Evolutionary conservation across 1,140 invertebrate genomes (phyloP), one percentile per base, ranked within the genome.

Genomic region (Magallana angulata): DNA sequence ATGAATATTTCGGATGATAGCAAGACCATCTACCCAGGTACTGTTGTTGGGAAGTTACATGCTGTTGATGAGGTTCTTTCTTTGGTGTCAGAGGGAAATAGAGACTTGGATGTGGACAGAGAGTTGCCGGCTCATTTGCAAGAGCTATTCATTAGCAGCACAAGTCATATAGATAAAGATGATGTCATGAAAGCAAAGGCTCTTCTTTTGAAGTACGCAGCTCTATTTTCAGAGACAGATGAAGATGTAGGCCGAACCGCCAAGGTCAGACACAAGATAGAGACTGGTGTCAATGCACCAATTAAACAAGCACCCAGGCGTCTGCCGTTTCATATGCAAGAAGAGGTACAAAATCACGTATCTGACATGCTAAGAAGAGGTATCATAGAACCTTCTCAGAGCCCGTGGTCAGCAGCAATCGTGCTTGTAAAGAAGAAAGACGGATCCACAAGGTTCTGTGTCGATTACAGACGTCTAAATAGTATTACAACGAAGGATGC

Each of bases 391-490:
- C 91, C 91, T 84, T 91, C 93, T 94, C 95, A 6, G 95, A 24
- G 18, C 18, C 18, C 18, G 18, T 24, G 18, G 18, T 24, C 18
- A 24, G 18, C 18, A 24, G 18, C 95, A 1, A 89, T 96, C 12
- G 95, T 96, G 1, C 92, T 93, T 7, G 94, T 96, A 1, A 56
- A 91, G n/a, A 96, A 96, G 86, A 62, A 91, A 0, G 91, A 96
- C 90, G 95, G 94, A 18, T 88, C 91, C 18, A 90, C 95, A 59
- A 89, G 95, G 68, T 91, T 96, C n/a, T 95, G 95, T 91, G 94
- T 92, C 7, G 95, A 96, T 92, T 96, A 95, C 92, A 95, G 88
- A 59, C 83, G 64, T 18, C 80, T 90, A 12, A 92, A 91, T 68
- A 9, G 48, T 18, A 82, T 85, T 14, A 89, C 90, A 60, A 62